Evolutionary conservation across 2,888 invertebrate genomes (phyloP).

Genomic region (Melanotus villosus): DNA sequence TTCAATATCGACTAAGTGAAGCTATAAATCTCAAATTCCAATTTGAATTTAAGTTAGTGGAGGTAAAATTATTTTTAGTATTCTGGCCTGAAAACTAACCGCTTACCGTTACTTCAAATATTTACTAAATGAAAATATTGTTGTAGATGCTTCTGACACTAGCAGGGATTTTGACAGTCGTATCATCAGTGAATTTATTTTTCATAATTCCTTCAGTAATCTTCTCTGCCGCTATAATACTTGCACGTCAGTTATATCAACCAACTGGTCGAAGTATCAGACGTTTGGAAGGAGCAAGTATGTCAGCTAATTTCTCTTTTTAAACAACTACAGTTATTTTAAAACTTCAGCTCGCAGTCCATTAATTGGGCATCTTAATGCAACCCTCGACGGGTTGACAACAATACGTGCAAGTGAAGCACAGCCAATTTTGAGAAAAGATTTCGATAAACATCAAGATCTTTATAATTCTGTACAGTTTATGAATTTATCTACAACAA

Average conservation of each 20-base stretch:
- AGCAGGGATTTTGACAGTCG: constrained; percentile 79
- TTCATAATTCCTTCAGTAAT: constrained; percentile 76
- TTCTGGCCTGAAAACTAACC: no score
- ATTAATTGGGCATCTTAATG: constrained; percentile 63
- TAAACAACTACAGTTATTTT: no score
- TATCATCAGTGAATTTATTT: constrained; percentile 79
- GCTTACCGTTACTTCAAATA: no score
- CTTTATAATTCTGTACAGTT: constrained; percentile 61
- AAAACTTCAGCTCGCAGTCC: constrained; percentile 63
- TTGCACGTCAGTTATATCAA: constrained; percentile 78
- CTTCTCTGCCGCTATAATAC: constrained; percentile 75
- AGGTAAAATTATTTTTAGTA: no score
- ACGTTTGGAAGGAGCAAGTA: constrained; percentile 78
- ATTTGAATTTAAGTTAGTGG: no score
- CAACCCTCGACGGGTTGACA: constrained; percentile 63
- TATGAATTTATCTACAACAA: constrained; percentile 58
- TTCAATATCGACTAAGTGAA: no score
- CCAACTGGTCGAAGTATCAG: constrained; percentile 84
- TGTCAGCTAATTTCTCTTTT: no score
- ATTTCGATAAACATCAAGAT: constrained; percentile 65
- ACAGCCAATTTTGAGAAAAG: constrained; percentile 58
- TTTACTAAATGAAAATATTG: no score
- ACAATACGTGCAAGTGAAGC: constrained; percentile 63
- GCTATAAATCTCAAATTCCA: no score
- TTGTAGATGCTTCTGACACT: no score